Conservation (phyloP, 1,140 invertebrate genomes). For the Orchestia grillus region DNA sequence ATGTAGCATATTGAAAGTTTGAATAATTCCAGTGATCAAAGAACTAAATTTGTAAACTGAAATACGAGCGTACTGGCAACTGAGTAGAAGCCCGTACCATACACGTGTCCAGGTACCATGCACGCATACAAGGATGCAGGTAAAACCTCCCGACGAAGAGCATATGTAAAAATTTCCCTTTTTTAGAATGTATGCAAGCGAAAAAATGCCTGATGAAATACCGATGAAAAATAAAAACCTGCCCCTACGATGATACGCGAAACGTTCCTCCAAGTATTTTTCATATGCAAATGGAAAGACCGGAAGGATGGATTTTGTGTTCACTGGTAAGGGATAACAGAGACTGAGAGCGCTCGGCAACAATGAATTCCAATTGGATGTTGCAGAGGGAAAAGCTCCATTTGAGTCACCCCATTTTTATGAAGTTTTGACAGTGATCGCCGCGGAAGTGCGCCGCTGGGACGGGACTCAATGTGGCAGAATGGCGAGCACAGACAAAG, state of each 20-base stretch:
- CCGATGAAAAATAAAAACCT: background rate
- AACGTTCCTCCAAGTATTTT: background rate
- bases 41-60: too few species aligned
- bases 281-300: background rate
- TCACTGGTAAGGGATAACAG: background rate
- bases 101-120: too few species aligned
- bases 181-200: background rate
- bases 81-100: too few species aligned
- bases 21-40: too few species aligned
- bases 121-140: too few species aligned
- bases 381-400: background rate
- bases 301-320: background rate
- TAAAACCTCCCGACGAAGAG: background rate
- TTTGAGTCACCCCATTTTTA: background rate
- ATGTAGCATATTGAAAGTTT: too few species aligned
- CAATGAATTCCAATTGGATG: constrained; percentile 1
- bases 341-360: background rate
- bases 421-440: background rate
- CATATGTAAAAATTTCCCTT: background rate
- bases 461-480: background rate
- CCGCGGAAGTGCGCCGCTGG: background rate
- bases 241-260: background rate
- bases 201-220: background rate
- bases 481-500: constrained; percentile 30
- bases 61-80: too few species aligned